Evolutionary conservation across 2,113 vertebrate genomes (phyloP).

Genomic region (Osmerus mordax): DNA sequence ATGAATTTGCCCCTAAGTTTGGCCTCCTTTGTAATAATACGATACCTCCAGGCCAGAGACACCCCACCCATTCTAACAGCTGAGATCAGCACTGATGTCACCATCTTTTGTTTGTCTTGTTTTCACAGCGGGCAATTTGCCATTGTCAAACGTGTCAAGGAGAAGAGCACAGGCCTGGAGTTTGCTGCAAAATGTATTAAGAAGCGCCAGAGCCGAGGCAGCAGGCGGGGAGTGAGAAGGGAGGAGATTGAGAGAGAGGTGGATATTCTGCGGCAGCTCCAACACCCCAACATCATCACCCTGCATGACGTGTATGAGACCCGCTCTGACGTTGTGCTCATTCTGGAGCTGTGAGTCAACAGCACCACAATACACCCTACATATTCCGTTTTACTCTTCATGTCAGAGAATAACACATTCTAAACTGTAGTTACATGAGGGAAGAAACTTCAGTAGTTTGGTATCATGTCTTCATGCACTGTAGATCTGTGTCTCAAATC

Average conservation of each 20-base stretch:
- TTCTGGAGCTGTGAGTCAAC: conserved; percentile 94
- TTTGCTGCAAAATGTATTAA: conserved; percentile 96
- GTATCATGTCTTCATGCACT: neutral
- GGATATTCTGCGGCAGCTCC: conserved; percentile 84
- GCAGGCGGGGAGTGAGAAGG: conserved; percentile 83
- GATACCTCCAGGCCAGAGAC: no score
- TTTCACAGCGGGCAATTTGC: conserved; percentile 91
- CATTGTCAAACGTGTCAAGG: conserved; percentile 86
- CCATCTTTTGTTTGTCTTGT: conserved; percentile 30
- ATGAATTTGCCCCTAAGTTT: neutral
- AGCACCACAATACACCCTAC: neutral
- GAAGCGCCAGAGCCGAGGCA: conserved; percentile 85
- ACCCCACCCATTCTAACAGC: neutral
- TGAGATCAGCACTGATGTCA: neutral
- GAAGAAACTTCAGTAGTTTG: no score
- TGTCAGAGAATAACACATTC: no score
- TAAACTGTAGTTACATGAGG: no score
- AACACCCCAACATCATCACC: conserved; percentile 84
- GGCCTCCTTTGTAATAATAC: no score
- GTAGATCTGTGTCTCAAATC: neutral
- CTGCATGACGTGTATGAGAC: conserved; percentile 93
- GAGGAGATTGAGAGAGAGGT: conserved; percentile 94
- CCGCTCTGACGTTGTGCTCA: conserved; percentile 91
- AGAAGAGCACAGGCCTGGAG: conserved; percentile 78
- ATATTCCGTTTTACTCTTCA: neutral